A percentile compares a stretch with the other conserved stretches of the same genome.
Evolutionary conservation across 2,888 invertebrate genomes (phyloP).

Genomic region (Phlogophora meticulosa): DNA sequence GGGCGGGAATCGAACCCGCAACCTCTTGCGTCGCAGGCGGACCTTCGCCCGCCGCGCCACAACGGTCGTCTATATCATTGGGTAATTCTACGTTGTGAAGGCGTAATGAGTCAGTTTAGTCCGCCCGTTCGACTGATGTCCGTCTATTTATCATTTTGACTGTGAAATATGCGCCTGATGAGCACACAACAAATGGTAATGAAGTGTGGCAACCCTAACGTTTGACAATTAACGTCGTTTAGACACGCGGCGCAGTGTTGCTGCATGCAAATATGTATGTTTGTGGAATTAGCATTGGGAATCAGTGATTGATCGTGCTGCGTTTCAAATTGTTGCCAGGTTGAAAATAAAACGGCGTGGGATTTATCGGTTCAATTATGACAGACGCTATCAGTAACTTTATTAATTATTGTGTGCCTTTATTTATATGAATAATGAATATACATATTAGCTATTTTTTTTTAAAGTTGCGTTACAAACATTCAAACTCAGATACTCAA

Average conservation of each 20-base stretch:
- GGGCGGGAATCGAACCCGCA: no score
- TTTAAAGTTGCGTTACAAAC: no score
- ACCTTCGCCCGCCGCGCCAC: no score
- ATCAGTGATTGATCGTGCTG: conserved; percentile 39
- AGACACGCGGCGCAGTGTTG: conserved; percentile 52
- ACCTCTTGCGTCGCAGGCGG: no score
- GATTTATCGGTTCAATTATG: conserved; percentile 10
- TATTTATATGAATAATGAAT: no score
- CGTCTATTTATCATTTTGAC: conserved; percentile 60
- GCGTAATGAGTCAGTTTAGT: conserved; percentile 55
- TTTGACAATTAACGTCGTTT: conserved; percentile 67
- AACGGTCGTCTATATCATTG: conserved; percentile 34
- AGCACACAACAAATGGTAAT: conserved; percentile 64
- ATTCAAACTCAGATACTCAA: no score
- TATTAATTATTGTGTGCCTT: neutral
- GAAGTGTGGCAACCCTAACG: conserved; percentile 64
- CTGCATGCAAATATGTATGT: conserved; percentile 51
- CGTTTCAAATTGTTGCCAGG: conserved; percentile 14
- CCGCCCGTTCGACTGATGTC: conserved; percentile 25
- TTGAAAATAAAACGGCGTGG: neutral
- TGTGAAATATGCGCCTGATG: conserved; percentile 56
- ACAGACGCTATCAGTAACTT: conserved; percentile 11
- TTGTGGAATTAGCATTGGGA: conserved; percentile 36
- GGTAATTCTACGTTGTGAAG: conserved; percentile 42
- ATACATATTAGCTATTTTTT: no score